phyloP scores from a whole-genome alignment of 1,140 invertebrate species.

The Ceratitis capitata region DNA sequence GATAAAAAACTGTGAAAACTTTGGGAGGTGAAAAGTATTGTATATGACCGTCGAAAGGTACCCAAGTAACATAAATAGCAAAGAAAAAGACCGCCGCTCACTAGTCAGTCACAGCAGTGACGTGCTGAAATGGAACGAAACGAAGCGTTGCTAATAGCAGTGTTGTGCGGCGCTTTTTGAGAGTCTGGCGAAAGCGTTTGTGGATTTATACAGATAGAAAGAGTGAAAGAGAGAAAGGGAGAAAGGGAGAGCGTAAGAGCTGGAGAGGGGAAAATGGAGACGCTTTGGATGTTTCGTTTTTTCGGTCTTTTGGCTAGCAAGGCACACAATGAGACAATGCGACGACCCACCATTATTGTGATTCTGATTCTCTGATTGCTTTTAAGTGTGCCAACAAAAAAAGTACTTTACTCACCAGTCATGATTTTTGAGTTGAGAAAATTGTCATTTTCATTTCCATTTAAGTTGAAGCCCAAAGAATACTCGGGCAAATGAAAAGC shows the following conservation, averaged over 20 bases:
- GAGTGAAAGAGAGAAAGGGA: too few species aligned
- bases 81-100: not conserved
- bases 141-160: conserved; percentile 27
- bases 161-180: not conserved
- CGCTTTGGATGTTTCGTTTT: not conserved
- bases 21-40: conserved; percentile 23
- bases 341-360: conserved; percentile 3
- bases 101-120: not conserved
- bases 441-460: conserved; percentile 19
- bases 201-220: too few species aligned
- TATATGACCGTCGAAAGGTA: not conserved
- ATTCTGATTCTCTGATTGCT: conserved; percentile 7
- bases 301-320: not conserved
- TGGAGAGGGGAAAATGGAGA: too few species aligned
- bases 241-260: not conserved
- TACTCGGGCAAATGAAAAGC: not conserved
- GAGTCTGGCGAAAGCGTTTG: not conserved
- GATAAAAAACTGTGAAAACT: conserved; percentile 7
- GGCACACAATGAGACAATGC: conserved; percentile 10
- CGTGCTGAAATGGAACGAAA: conserved; percentile 21
- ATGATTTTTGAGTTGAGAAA: conserved; percentile 14
- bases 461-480: not conserved
- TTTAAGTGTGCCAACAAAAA: conserved; percentile 4
- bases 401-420: conserved; percentile 5
- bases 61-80: not conserved